These are phyloP conservation scores for Dynastes hyllus DNA, from an alignment of 2,888 invertebrate genomes.

Conservation along the genomic window DNA sequence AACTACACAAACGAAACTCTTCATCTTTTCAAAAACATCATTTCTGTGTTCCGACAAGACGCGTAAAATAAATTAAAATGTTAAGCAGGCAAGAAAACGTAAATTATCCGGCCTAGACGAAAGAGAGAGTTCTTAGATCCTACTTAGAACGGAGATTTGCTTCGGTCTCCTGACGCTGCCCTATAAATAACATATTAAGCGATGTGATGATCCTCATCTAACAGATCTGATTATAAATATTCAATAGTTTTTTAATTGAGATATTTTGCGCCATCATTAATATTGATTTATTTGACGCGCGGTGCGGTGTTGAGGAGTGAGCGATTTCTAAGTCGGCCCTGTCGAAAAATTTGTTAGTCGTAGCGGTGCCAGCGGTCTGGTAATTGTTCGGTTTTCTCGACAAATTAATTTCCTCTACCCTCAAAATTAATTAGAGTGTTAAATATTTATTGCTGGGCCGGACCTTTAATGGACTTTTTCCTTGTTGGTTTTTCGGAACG, in stretches of 20 bases:
- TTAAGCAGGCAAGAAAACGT: conserved; percentile 53
- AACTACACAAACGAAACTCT: neutral
- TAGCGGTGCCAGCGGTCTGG: conserved; percentile 3
- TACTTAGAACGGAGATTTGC: conserved; percentile 53
- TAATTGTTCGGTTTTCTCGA: conserved; percentile 39
- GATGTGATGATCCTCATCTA: conserved; percentile 49
- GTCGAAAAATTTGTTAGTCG: conserved; percentile 30
- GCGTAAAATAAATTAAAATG: conserved; percentile 57
- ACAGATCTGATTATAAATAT: conserved; percentile 58
- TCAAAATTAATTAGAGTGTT: conserved; percentile 42
- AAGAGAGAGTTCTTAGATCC: conserved; percentile 49
- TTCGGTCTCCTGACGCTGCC: conserved; percentile 51
- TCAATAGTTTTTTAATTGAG: conserved; percentile 57
- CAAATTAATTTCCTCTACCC: conserved; percentile 37
- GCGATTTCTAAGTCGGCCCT: conserved; percentile 20
- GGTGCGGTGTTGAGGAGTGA: conserved; percentile 34
- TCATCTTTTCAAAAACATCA: neutral
- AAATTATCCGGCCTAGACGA: conserved; percentile 17
- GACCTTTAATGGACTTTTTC: conserved; percentile 16
- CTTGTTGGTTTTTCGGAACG: conserved; percentile 25
- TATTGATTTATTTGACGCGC: conserved; percentile 58
- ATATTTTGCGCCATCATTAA: conserved; percentile 60
- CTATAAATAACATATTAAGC: conserved; percentile 54
- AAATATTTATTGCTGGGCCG: conserved; percentile 38
- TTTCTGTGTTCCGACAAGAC: conserved; percentile 41